Evolutionary conservation across 2,797 vertebrate genomes (phyloP), one percentile per base, ranked within the genome.

Genomic region (Anomalospiza imberbis): DNA sequence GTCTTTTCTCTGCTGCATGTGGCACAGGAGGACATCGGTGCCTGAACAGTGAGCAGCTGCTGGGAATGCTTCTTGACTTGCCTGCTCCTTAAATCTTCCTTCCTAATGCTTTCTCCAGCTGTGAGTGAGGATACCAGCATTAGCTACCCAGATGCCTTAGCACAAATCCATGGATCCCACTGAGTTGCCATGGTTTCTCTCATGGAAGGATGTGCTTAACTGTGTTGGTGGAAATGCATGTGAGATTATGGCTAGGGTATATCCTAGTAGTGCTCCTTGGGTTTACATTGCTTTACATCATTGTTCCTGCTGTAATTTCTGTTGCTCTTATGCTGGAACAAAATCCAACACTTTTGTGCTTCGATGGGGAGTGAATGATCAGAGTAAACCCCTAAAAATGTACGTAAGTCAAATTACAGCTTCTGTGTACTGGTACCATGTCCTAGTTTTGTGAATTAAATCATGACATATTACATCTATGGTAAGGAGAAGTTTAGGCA

Each of bases 151-250:
- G 58, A 54, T 91, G 15, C 68, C 77, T 61, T 36, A 90, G 77
- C 1, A 12, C 1, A 42, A 90, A 87, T 90, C 80, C 74, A 66
- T 54, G 45, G 61, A 74, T 88, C 81, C 91, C 72, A 80, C 75
- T 92, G 78, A n/a, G 81, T 93, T 95, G 72, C 87, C 82, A 91
- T 89, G 87, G 93, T 95, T 95, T 91, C 74, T 79, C 1, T 65
- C 32, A 62, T 74, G 84, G 74, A 87, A 91, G 22, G 60, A 85
- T 89, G 40, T 85, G 85, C 66, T 93, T 77, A 55, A 72, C 51
- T 63, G 29, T 74, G 57, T 92, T 88, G 71, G 57, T 77, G 26
- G 71, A 90, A 96, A 77, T 2, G 15, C 50, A 84, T 45, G 22
- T 17, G 79, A 82, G 77, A 87, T 91, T 90, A 62, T n/a, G 47